Conservation (phyloP, 1,140 invertebrate genomes). For the Drusus annulatus region DNA sequence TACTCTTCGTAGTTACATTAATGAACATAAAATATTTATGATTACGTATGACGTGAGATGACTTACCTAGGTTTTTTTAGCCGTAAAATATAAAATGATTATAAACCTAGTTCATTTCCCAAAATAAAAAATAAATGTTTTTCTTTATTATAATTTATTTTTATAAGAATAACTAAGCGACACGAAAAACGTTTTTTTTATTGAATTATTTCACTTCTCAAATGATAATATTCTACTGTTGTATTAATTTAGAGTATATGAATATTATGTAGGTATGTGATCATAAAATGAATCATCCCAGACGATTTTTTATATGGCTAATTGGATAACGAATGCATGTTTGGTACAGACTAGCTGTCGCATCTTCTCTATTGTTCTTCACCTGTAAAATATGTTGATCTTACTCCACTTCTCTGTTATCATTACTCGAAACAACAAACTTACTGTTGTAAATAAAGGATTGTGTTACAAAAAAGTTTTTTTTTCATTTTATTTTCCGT, state of each 20-base stretch:
- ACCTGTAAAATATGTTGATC: conserved; percentile 33
- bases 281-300: no score
- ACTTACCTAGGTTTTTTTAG: no score
- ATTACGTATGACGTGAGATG: no score
- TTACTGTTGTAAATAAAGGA: conserved; percentile 20
- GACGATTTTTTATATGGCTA: background rate
- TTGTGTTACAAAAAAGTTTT: conserved; percentile 19
- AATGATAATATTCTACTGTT: conserved; percentile 16
- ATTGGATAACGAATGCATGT: conserved; percentile 9
- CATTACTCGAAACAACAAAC: no score
- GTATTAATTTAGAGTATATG: background rate
- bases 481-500: background rate
- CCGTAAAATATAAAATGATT: no score
- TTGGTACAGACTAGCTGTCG: conserved; percentile 29
- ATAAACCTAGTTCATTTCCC: background rate
- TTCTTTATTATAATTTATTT: background rate
- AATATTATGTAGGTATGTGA: background rate
- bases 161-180: background rate
- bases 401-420: conserved; percentile 25
- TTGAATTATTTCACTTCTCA: background rate
- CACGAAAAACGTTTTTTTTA: background rate
- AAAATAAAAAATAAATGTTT: background rate
- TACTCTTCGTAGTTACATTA: no score
- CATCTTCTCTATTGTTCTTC: conserved; percentile 8
- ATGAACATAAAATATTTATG: no score